Percentiles rank a stretch among this genome's conserved stretches.
These are phyloP conservation scores for Parotia lawesii DNA, from an alignment of 2,113 vertebrate species.

Conservation along the genomic window DNA sequence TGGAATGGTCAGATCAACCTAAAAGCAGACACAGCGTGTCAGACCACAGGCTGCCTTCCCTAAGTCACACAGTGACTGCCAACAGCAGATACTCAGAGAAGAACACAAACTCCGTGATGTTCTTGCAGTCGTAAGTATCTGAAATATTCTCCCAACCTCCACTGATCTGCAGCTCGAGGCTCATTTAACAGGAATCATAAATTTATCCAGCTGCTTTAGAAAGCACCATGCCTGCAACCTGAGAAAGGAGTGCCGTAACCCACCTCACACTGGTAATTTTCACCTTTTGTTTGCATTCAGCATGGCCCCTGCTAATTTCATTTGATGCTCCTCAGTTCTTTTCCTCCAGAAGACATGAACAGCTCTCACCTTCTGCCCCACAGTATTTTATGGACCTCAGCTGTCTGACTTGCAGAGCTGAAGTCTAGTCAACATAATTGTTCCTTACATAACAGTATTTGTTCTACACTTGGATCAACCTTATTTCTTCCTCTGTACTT, in stretches of 20 bases:
- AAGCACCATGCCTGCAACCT: rapidly evolving
- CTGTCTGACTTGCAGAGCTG: neutral
- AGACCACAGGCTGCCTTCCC: neutral
- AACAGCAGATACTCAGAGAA: neutral
- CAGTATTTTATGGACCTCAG: neutral
- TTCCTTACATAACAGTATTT: neutral
- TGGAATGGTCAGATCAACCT: neutral
- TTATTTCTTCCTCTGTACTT: neutral
- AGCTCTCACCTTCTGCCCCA: neutral
- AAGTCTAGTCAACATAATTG: neutral
- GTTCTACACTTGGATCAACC: neutral
- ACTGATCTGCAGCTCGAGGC: neutral
- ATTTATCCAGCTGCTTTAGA: neutral
- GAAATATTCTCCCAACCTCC: neutral
- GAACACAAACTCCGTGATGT: neutral
- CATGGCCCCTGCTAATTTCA: neutral
- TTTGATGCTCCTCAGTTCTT: neutral
- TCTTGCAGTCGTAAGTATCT: neutral
- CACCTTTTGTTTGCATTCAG: neutral
- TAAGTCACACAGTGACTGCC: neutral
- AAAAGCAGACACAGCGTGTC: neutral
- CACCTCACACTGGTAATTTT: neutral
- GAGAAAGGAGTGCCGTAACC: neutral
- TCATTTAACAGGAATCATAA: neutral
- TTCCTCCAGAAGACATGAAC: neutral